Evolutionary conservation across 2,797 vertebrate genomes (phyloP), one percentile per base, ranked within the genome.

Genomic region (Epinephelus malabaricus): DNA sequence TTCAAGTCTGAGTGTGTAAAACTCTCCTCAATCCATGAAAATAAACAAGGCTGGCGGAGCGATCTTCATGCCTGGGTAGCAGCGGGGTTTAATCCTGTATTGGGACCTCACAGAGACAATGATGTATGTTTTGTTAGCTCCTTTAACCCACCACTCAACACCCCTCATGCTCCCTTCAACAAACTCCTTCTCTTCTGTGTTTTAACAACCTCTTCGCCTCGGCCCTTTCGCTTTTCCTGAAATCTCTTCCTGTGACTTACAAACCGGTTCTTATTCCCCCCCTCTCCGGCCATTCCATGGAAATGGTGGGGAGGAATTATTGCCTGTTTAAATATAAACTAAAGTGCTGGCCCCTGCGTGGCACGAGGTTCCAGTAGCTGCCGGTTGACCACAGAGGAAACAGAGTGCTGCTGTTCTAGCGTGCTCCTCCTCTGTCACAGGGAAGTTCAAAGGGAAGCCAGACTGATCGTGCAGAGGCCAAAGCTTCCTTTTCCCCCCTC

Each of bases 321-420:
- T 94, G 91, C 93, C 92, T 94, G 92, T 95, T 95, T 95, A 95
- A 95, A 94, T 95, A 94, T 91, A 94, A 92, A 90, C 91, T 83
- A 59, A 91, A 92, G 90, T 87, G 89, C 91, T 79, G 90, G 91
- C 92, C 92, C 83, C 85, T 81, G 83, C 85, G 59, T 91, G 88
- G 87, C 92, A 86, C 67, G 40, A 78, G 86, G 81, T 89, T 94
- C 85, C 94, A 93, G 93, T 89, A 90, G 91, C 88, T 88, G 81
- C 87, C 83, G 90, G 91, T 90, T 84, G 85, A 95, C 95, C 94
- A 77, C 92, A 93, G 88, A 91, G 93, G 92, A 94, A 95, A 93
- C 91, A 94, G 89, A 93, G 92, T 46, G 88, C 87, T 61, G 91
- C 93, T 95, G 93, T 96, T 94, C 73, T 49, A 79, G 84, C 54